Base-by-base conservation (phyloP, 2,797 vertebrate species). In the Onychomys leucogaster region DNA sequence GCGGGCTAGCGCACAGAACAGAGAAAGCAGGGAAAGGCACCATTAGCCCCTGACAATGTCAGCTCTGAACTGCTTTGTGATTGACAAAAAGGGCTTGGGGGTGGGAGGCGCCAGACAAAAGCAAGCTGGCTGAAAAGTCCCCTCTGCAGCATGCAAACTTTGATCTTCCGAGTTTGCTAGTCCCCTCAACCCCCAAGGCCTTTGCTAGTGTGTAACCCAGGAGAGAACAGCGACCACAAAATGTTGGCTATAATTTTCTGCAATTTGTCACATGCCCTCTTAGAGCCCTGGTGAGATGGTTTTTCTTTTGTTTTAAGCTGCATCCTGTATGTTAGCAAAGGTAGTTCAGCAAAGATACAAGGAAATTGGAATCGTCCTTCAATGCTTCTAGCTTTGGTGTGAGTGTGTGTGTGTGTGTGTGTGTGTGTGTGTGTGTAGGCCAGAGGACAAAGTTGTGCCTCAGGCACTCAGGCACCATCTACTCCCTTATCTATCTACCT, bases 261-360 rank as follows among this genome's bases (percentile, higher is more conserved):
- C 96, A 97, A 97, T 98, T 98, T 97, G 97, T 97, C 95, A 91
- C 95, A 96, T 97, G 97, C 92, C 97, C 97, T 98, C 94, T 97
- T 89, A 73, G 94, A 97, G 76, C 83, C 96, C 96, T 87, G 55
- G 96, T 82, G 94, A 97, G 97, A 96, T 59, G 86, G 89, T 80
- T 57, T 97, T 95, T 85, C 96, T 93, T 94, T 95, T 95, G 91
- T 96, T 97, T 67, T 96, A 89, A 84, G 77, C 80, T 85, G 46
- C 0, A 0, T 73, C 55, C 17, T 52, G 29, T 32, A 91, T 94
- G 87, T 84, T 93, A 95, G 76, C 73, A 97, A 97, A 96, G 91
- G 52, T 92, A 91, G 63, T 89, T 92, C 82, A 92, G 86, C 86
- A 76, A 91, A 93, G 89, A 96, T 87, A 89, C 92, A 90, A 96